Evolutionary conservation across 2,888 invertebrate species (phyloP).

Genomic region (Podotricha telesiphe): DNA sequence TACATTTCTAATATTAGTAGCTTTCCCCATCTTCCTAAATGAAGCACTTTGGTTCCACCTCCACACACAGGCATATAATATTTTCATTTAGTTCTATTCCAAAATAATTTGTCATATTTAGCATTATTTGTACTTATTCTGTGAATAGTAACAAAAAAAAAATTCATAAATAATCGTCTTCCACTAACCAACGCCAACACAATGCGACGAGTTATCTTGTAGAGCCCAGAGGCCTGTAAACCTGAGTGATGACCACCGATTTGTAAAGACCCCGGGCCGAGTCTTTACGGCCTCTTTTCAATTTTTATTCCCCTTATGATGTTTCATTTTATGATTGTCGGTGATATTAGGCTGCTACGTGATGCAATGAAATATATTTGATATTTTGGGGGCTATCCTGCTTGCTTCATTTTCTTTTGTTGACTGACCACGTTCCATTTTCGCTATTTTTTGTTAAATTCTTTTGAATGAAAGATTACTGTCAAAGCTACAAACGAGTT

Average conservation of each 20-base stretch:
- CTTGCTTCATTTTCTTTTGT: conserved; percentile 40
- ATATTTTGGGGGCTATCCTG: conserved; percentile 45
- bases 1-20: no score
- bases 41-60: no score
- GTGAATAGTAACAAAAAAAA: not conserved
- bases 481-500: conserved; percentile 18
- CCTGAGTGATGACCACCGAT: conserved; percentile 80
- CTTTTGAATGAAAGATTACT: conserved; percentile 19
- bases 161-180: conserved; percentile 69
- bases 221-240: conserved; percentile 66
- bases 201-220: conserved; percentile 76
- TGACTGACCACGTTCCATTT: conserved; percentile 31
- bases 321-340: conserved; percentile 80
- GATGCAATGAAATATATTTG: conserved; percentile 60
- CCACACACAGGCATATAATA: no score
- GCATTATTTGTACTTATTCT: not conserved
- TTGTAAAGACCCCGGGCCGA: conserved; percentile 74
- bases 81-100: no score
- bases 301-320: conserved; percentile 80
- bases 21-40: no score
- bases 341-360: conserved; percentile 68
- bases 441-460: conserved; percentile 23
- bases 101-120: not conserved
- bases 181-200: conserved; percentile 66
- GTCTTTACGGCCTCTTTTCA: conserved; percentile 77